A percentile compares a stretch with the other conserved stretches of the same genome.
Evolutionary conservation across 2,888 invertebrate genomes (phyloP).

Genomic region (Pantelozetes paolii): DNA sequence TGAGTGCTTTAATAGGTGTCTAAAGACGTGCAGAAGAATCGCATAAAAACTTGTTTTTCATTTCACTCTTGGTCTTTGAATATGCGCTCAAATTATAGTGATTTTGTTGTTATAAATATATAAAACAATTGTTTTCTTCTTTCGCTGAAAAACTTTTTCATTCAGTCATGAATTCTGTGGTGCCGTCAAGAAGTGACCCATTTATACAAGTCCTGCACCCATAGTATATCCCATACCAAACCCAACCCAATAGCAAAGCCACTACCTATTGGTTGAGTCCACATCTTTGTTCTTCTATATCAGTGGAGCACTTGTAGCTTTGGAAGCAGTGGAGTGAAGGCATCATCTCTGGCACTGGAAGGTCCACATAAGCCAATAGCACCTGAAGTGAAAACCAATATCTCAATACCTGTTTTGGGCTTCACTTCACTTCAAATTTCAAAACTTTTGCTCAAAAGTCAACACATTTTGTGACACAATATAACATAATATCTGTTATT

Average conservation of each 20-base stretch:
- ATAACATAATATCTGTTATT: background rate
- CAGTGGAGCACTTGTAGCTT: background rate
- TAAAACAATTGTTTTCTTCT: conserved; percentile 7
- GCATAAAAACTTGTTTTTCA: conserved; percentile 5
- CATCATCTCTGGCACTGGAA: background rate
- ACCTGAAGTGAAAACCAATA: conserved; percentile 8
- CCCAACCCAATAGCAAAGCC: conserved; percentile 20
- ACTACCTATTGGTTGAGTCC: conserved; percentile 17
- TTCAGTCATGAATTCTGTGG: background rate
- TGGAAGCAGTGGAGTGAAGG: background rate
- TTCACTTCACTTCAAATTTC: conserved; percentile 12
- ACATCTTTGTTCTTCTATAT: conserved; percentile 25
- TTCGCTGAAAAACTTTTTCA: background rate
- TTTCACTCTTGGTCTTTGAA: background rate
- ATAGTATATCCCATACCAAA: background rate
- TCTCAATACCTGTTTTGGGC: conserved; percentile 16
- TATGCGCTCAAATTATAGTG: conserved; percentile 5
- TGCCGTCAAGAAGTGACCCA: conserved; percentile 5
- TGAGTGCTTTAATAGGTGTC: background rate
- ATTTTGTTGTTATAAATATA: conserved; percentile 16
- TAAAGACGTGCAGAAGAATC: background rate
- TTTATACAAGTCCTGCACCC: background rate
- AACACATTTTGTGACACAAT: conserved; percentile 13
- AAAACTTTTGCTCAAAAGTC: conserved; percentile 12
- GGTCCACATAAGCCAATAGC: conserved; percentile 33